Percentiles rank a stretch among this genome's conserved stretches.
phyloP scores from a whole-genome alignment of 2,797 vertebrate genomes.

The Merluccius polli region DNA sequence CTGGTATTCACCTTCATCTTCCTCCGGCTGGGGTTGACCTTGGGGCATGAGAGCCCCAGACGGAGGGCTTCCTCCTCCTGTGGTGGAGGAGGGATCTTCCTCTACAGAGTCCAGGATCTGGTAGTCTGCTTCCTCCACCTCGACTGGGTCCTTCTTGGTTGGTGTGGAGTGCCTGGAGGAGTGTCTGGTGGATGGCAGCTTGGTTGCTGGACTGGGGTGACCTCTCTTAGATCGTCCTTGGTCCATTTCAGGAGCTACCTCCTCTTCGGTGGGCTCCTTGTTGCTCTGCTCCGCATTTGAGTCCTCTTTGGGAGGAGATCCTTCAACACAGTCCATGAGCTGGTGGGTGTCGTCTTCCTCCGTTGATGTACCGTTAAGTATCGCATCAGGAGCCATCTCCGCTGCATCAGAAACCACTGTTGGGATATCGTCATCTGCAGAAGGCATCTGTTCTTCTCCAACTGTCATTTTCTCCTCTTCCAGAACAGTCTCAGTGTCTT shows the following conservation, averaged over 20 bases:
- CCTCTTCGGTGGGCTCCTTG: not conserved
- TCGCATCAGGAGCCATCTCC: not conserved
- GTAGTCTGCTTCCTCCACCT: constrained; percentile 11
- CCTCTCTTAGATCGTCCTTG: not conserved
- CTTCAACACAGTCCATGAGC: constrained; percentile 40
- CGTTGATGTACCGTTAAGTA: not conserved
- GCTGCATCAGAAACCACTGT: not conserved
- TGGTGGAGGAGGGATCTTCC: not conserved
- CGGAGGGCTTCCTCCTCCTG: not conserved
- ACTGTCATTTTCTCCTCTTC: not conserved
- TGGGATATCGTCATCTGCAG: not conserved
- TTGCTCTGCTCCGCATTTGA: not conserved
- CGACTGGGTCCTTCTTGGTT: constrained; percentile 10
- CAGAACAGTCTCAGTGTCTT: too few relatives aligned
- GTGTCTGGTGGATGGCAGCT: not conserved
- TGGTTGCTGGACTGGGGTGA: not conserved
- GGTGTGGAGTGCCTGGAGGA: constrained; percentile 8
- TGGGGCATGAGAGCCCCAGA: not conserved
- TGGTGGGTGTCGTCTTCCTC: constrained; percentile 28
- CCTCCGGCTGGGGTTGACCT: not conserved
- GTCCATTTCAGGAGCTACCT: not conserved
- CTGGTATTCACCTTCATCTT: not conserved
- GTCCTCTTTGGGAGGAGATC: constrained; percentile 19
- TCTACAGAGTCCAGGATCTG: constrained; percentile 46
- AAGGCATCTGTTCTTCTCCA: not conserved